A percentile compares a stretch with the other conserved stretches of the same genome.
phyloP scores from a whole-genome alignment of 2,888 invertebrate genomes.

The Oxytorus armatus region DNA sequence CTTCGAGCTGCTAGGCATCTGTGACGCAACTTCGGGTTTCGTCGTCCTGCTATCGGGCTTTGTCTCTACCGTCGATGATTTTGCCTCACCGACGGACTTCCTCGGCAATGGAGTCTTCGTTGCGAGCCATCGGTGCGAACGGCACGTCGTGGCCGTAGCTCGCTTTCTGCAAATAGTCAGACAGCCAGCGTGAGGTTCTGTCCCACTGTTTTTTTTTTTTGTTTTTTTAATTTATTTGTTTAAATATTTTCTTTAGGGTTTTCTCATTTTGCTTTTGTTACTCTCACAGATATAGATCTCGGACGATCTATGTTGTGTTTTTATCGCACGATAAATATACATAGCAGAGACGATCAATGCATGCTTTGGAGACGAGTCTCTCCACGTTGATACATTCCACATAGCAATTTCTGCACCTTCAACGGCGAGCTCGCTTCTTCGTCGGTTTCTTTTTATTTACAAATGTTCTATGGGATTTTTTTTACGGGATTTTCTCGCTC shows the following conservation, averaged over 20 bases:
- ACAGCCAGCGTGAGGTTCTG: constrained; percentile 74
- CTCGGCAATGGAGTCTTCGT: constrained; percentile 85
- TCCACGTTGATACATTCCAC: constrained; percentile 27
- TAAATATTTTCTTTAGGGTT: constrained; percentile 56
- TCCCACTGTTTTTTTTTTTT: constrained; percentile 69
- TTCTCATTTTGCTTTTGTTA: constrained; percentile 60
- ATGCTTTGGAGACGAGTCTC: constrained; percentile 55
- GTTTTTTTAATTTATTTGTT: constrained; percentile 34
- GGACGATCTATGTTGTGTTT: not conserved
- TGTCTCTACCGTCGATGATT: constrained; percentile 77
- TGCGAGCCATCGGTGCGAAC: constrained; percentile 94
- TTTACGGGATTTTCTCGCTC: constrained; percentile 34
- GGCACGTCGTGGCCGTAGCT: constrained; percentile 91
- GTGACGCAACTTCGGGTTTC: constrained; percentile 12
- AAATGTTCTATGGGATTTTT: constrained; percentile 39
- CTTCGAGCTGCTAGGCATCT: constrained; percentile 71
- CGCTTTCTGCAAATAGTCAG: constrained; percentile 88
- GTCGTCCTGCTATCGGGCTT: constrained; percentile 39
- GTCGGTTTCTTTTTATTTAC: constrained; percentile 29
- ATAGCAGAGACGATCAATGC: not conserved
- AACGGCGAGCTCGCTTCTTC: not conserved
- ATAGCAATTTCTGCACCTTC: not conserved
- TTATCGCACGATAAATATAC: not conserved
- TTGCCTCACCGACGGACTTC: constrained; percentile 69
- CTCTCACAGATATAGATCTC: not conserved